Evolutionary conservation across 1,140 invertebrate species (phyloP), one percentile per base, ranked within the genome.

Genomic region (Camponotus pennsylvanicus): DNA sequence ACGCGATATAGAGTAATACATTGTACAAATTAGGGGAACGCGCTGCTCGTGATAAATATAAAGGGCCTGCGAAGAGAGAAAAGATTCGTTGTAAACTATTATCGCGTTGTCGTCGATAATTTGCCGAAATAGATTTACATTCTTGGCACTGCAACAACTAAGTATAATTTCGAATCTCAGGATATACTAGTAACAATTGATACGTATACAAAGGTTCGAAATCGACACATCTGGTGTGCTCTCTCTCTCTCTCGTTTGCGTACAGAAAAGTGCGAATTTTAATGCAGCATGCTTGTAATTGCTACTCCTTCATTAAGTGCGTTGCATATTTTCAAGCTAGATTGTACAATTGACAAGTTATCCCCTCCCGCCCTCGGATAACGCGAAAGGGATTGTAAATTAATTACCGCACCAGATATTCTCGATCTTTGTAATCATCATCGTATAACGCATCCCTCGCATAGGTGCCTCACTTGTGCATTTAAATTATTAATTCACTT

Each of bases 111-210:
- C 27, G 27, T 49, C 42, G 59, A 70, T 59, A 40, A 78, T 66
- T 78, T 52, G 8, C 5, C 7, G 11, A 13, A 45, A 34, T 7
- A 13, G 11, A 78, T 32, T 27, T 79, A 52, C 37, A 52, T 42
- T 67, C 32, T 67, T 52, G 32, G 64, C 18, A 32, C 40, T 45
- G 63, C n/a, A 79, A 67, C 42, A 15, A 64, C 15, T 40, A 77
- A 15, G 11, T 79, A 71, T 85, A 89, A 80, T 92, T 92, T 87
- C 73, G 91, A 93, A 93, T 92, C 92, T 92, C 92, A 93, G 90
- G 90, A 91, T 90, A 91, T 90, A 90, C 79, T 79, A 84, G 61
- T 52, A 21, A 45, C 69, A 49, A 63, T 61, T 34, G 21, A 61
- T n/a, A 6, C n/a, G 18, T 37, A 45, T 45, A 27, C 70, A 71